Conservation (phyloP, 2,113 vertebrate genomes). For the Oryzias curvinotus region DNA sequence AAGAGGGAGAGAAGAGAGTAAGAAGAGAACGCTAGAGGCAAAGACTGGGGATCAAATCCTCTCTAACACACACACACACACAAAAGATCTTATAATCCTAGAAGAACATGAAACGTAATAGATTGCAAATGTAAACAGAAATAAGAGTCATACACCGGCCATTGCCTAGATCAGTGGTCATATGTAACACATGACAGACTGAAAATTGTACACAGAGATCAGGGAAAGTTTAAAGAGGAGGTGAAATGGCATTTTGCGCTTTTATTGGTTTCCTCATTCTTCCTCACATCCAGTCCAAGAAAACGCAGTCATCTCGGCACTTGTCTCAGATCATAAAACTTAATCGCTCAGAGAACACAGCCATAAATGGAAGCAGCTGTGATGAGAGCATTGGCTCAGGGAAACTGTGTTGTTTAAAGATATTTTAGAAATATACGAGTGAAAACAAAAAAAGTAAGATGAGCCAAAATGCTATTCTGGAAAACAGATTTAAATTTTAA, state of each 20-base stretch:
- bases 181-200: not conserved
- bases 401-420: not conserved
- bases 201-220: not conserved
- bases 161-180: not conserved
- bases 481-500: not conserved
- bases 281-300: not conserved
- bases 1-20: too few species aligned
- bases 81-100: too few species aligned
- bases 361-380: constrained; percentile 13
- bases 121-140: too few species aligned
- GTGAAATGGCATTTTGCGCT: constrained; percentile 4
- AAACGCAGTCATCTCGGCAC: not conserved
- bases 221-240: constrained; percentile 1
- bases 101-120: too few species aligned
- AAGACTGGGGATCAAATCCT: too few species aligned
- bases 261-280: not conserved
- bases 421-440: constrained; percentile 11
- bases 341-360: constrained; percentile 10
- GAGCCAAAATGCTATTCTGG: constrained; percentile 4
- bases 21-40: too few species aligned
- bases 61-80: too few species aligned
- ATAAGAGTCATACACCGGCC: not conserved
- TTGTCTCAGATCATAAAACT: constrained; percentile 8
- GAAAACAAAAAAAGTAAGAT: constrained; percentile 5
- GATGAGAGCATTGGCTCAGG: constrained; percentile 5